Conservation (phyloP, 2,888 invertebrate species). For the Clostera curtula region DNA sequence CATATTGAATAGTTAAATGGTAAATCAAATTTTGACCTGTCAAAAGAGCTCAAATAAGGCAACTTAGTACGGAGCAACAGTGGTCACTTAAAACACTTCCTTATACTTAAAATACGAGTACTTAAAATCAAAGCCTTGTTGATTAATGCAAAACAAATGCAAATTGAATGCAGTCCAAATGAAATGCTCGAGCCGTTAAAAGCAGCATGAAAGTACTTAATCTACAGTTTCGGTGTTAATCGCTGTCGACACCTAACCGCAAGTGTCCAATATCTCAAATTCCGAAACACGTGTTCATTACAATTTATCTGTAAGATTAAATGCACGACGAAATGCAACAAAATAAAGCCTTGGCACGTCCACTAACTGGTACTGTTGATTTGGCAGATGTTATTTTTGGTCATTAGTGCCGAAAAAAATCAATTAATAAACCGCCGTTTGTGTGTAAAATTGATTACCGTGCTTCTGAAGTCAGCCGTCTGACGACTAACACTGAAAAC, state of each 20-base stretch:
- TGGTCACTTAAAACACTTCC: too few species aligned
- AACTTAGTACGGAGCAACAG: too few species aligned
- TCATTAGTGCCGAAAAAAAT: slow-evolving; percentile 65
- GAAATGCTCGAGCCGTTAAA: too few species aligned
- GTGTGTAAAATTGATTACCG: slow-evolving; percentile 71
- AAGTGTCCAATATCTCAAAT: slow-evolving; percentile 9
- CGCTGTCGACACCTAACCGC: slow-evolving; percentile 5
- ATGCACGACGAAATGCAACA: slow-evolving; percentile 27
- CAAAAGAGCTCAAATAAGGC: too few species aligned
- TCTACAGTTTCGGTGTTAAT: slow-evolving; percentile 1
- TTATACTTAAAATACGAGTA: too few species aligned
- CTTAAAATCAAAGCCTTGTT: too few species aligned
- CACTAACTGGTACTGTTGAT: slow-evolving; percentile 52
- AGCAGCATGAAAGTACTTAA: too few species aligned
- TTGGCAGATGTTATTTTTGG: slow-evolving; percentile 68
- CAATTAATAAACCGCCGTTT: slow-evolving; percentile 67
- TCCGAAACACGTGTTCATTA: slow-evolving; percentile 15
- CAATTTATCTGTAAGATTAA: slow-evolving; percentile 22
- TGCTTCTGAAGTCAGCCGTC: slow-evolving; percentile 65
- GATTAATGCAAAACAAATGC: too few species aligned
- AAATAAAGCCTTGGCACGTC: slow-evolving; percentile 49
- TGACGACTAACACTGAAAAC: slow-evolving; percentile 55
- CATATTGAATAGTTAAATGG: too few species aligned
- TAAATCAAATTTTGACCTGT: too few species aligned
- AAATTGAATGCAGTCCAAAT: too few species aligned